A percentile compares a stretch with the other conserved stretches of the same genome.
phyloP scores from a whole-genome alignment of 1,140 invertebrate species.

The Drosophila littoralis region DNA sequence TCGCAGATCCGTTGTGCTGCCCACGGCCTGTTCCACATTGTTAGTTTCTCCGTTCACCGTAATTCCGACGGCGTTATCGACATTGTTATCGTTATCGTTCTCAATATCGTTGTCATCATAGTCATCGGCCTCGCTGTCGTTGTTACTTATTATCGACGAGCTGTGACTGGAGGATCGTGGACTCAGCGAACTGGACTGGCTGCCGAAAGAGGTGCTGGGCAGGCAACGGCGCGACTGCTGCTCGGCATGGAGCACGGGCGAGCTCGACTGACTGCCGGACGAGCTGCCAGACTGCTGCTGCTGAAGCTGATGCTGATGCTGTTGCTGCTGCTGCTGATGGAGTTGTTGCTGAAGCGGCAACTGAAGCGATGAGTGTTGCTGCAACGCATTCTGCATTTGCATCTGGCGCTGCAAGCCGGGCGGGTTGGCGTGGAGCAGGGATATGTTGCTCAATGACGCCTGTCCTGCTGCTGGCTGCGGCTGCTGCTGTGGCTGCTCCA shows the following conservation, averaged over 20 bases:
- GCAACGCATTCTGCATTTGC: neutral
- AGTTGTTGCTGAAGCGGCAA: neutral
- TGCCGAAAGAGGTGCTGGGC: neutral
- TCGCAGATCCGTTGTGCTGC: neutral
- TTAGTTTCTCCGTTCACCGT: neutral
- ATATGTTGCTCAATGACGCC: neutral
- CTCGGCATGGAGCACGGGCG: neutral
- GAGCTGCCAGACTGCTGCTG: neutral
- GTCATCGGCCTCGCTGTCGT: neutral
- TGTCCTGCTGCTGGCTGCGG: neutral
- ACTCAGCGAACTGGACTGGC: neutral
- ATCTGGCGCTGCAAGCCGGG: neutral
- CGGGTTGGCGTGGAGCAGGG: neutral
- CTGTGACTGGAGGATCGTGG: slow-evolving; percentile 1
- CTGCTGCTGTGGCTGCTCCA: neutral
- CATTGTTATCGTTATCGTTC: neutral
- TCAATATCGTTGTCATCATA: neutral
- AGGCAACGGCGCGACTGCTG: neutral
- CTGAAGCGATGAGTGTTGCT: no score
- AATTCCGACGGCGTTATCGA: neutral
- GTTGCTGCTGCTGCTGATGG: neutral
- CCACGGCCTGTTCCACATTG: neutral
- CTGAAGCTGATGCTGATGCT: neutral
- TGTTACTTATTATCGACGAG: slow-evolving; percentile 5
- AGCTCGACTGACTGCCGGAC: slow-evolving; percentile 5